Conservation (phyloP, 1,140 invertebrate species). For the Marisa cornuarietis region DNA sequence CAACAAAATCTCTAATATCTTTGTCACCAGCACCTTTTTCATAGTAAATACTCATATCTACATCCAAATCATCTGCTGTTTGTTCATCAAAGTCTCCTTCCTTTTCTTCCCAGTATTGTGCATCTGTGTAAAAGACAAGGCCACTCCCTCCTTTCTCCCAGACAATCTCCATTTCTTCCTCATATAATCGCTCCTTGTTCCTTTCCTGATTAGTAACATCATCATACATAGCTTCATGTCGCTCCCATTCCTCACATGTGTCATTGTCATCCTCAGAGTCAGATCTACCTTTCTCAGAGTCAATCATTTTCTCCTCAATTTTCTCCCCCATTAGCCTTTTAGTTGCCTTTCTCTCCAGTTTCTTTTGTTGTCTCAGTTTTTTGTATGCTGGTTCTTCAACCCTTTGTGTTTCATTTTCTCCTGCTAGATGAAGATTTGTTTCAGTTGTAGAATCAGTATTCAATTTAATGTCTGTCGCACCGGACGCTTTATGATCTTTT, state of each 20-base stretch:
- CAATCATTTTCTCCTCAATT: conserved; percentile 60
- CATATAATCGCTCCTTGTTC: conserved; percentile 68
- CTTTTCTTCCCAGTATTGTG: conserved; percentile 70
- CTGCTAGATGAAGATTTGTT: too few species aligned
- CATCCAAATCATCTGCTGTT: conserved; percentile 73
- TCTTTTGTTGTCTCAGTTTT: conserved; percentile 28
- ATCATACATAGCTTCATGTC: conserved; percentile 72
- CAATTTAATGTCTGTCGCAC: too few species aligned
- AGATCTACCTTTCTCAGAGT: conserved; percentile 27
- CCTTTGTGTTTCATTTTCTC: too few species aligned
- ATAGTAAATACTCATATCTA: conserved; percentile 73
- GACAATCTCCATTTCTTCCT: conserved; percentile 72
- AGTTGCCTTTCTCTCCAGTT: conserved; percentile 42
- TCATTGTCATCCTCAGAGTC: conserved; percentile 23
- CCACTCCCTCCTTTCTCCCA: conserved; percentile 76
- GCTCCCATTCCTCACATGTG: conserved; percentile 64
- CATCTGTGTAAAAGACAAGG: conserved; percentile 75
- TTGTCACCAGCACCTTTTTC: conserved; percentile 67
- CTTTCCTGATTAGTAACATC: conserved; percentile 70
- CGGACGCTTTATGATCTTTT: too few species aligned
- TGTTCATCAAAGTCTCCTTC: conserved; percentile 72
- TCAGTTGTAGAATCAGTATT: too few species aligned
- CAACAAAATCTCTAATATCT: conserved; percentile 66
- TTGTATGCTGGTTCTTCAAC: conserved; percentile 14
- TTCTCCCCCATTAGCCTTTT: conserved; percentile 41